phyloP scores from a whole-genome alignment of 1,140 invertebrate species.

The Platorchestia sp. region DNA sequence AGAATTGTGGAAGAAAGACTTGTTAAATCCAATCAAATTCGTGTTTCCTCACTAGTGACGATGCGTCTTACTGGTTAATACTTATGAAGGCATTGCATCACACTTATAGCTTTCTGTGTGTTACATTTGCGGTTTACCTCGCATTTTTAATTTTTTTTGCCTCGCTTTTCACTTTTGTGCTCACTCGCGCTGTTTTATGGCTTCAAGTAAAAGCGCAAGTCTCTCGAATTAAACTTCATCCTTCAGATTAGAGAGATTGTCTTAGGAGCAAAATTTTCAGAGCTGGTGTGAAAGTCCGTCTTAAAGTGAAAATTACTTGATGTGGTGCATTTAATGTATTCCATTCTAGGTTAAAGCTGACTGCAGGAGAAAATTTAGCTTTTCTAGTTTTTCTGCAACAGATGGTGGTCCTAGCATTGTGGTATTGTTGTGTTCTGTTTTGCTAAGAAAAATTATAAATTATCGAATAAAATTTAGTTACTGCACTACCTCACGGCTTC shows the following conservation, averaged over 20 bases:
- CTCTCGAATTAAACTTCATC: not conserved
- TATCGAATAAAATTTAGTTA: not conserved
- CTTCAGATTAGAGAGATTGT: not conserved
- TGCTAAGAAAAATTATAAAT: not conserved
- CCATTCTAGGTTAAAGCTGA: too few relatives aligned
- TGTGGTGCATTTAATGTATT: not conserved
- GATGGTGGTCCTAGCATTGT: not conserved
- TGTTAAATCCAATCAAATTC: not conserved
- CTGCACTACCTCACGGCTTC: not conserved
- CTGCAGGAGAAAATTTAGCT: too few relatives aligned
- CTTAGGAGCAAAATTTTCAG: not conserved
- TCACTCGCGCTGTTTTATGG: not conserved
- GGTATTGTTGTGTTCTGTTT: not conserved
- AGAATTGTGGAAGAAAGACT: not conserved
- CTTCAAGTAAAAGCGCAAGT: not conserved
- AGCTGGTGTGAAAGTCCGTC: not conserved
- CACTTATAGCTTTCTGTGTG: not conserved
- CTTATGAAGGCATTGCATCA: not conserved
- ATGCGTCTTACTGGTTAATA: not conserved
- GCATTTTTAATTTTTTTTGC: not conserved
- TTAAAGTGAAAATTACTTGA: not conserved
- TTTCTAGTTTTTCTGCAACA: not conserved
- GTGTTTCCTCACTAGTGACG: not conserved
- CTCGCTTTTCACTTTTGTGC: not conserved
- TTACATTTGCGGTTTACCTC: not conserved